These are phyloP conservation scores for Esox lucius DNA, from an alignment of 2,797 vertebrate species.

Conservation along the genomic window DNA sequence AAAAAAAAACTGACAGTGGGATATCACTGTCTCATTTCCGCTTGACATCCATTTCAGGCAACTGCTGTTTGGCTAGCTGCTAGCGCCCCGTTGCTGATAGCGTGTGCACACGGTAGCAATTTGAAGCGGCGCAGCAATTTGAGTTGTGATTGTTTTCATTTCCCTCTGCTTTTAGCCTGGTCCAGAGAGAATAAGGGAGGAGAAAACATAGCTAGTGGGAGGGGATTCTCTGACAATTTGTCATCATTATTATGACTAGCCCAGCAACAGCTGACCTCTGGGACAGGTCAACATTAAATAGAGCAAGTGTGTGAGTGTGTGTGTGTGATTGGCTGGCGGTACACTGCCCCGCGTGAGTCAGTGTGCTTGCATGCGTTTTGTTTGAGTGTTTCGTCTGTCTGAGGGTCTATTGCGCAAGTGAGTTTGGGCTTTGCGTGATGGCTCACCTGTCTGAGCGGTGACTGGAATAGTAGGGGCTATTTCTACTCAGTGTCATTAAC, in stretches of 20 bases:
- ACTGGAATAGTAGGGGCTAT: slow-evolving; percentile 26
- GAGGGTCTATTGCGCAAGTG: neutral
- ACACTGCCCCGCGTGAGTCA: neutral
- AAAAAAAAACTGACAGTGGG: neutral
- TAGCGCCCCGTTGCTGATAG: neutral
- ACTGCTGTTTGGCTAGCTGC: neutral
- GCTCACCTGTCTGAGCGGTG: slow-evolving; percentile 32
- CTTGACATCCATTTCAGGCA: neutral
- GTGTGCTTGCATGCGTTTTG: neutral
- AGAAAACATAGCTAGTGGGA: no score
- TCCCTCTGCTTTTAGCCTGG: neutral
- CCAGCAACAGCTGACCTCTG: slow-evolving; percentile 45
- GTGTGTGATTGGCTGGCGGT: neutral
- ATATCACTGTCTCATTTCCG: neutral
- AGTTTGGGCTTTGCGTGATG: slow-evolving; percentile 16
- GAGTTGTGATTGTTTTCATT: neutral
- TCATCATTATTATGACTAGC: slow-evolving; percentile 50
- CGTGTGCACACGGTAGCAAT: neutral
- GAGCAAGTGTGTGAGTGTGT: neutral
- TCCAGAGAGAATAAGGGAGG: neutral
- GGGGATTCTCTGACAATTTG: slow-evolving; percentile 39
- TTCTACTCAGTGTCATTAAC: slow-evolving; percentile 49
- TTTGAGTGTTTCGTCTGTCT: slow-evolving; percentile 1
- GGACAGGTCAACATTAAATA: slow-evolving; percentile 40
- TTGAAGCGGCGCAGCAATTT: neutral